Evolutionary conservation across 1,140 invertebrate genomes (phyloP).

Genomic region (Vanessa tameamea): DNA sequence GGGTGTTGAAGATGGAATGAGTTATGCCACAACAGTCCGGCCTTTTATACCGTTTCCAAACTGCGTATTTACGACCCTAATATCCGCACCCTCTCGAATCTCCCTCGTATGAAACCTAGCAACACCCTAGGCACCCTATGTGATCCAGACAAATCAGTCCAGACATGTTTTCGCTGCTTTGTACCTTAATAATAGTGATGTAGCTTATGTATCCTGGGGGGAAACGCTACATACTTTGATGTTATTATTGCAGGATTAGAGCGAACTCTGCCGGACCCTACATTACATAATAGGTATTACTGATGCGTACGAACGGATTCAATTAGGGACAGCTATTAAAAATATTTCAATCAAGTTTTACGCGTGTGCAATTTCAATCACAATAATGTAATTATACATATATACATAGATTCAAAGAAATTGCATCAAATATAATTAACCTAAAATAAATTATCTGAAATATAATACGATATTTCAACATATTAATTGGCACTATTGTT

Average conservation of each 20-base stretch:
- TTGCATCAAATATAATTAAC: too few species aligned
- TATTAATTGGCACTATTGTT: too few species aligned
- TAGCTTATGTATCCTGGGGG: constrained; percentile 9
- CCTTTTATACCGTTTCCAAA: constrained; percentile 28
- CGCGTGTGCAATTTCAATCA: too few species aligned
- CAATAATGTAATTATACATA: too few species aligned
- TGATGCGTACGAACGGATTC: neutral
- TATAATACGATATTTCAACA: too few species aligned
- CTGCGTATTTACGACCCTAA: constrained; percentile 25
- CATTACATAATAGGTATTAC: neutral
- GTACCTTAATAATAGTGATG: constrained; percentile 17
- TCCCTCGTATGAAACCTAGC: constrained; percentile 29
- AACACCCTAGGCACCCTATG: constrained; percentile 25
- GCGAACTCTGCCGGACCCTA: neutral
- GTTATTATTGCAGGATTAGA: constrained; percentile 23
- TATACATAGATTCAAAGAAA: too few species aligned
- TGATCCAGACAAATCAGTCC: constrained; percentile 16
- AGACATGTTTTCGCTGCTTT: constrained; percentile 21
- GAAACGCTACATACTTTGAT: constrained; percentile 13
- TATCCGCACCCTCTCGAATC: constrained; percentile 6
- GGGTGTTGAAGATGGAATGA: constrained; percentile 14
- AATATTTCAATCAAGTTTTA: too few species aligned
- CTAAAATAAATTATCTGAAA: too few species aligned
- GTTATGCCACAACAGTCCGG: constrained; percentile 1
- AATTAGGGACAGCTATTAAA: neutral